Conservation (phyloP, 2,797 vertebrate genomes). For the Hozukius guyotensis region DNA sequence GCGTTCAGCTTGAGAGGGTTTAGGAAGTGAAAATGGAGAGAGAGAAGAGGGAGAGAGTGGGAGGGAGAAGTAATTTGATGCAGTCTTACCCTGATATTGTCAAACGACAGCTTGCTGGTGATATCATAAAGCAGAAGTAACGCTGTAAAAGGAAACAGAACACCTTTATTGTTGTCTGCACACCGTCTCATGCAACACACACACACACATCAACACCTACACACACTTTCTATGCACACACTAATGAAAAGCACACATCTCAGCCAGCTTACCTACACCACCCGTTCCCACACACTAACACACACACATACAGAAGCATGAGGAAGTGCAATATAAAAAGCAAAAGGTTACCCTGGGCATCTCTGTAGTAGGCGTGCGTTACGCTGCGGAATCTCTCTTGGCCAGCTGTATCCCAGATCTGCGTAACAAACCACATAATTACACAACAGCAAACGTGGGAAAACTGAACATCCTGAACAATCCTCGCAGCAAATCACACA, state of each 20-base stretch:
- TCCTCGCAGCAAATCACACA: background rate
- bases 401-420: conserved; percentile 99
- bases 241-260: conserved; percentile 7
- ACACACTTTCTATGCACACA: background rate
- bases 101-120: conserved; percentile 95
- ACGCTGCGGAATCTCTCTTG: conserved; percentile 98
- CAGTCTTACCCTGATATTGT: conserved; percentile 86
- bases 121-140: conserved; percentile 96
- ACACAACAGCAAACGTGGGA: conserved; percentile 34
- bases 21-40: conserved; percentile 26
- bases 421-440: conserved; percentile 53
- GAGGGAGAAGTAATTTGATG: conserved; percentile 1
- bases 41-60: background rate
- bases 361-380: conserved; percentile 97
- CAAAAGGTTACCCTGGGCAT: conserved; percentile 91
- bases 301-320: background rate
- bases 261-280: conserved; percentile 8
- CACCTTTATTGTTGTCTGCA: conserved; percentile 17
- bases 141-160: conserved; percentile 80
- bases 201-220: conserved; percentile 33
- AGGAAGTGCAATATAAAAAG: conserved; percentile 49
- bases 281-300: background rate
- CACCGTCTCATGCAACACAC: conserved; percentile 6
- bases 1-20: conserved; percentile 26
- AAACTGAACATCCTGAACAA: background rate